Base-by-base conservation (phyloP, 2,113 vertebrate genomes). In the Origma solitaria region DNA sequence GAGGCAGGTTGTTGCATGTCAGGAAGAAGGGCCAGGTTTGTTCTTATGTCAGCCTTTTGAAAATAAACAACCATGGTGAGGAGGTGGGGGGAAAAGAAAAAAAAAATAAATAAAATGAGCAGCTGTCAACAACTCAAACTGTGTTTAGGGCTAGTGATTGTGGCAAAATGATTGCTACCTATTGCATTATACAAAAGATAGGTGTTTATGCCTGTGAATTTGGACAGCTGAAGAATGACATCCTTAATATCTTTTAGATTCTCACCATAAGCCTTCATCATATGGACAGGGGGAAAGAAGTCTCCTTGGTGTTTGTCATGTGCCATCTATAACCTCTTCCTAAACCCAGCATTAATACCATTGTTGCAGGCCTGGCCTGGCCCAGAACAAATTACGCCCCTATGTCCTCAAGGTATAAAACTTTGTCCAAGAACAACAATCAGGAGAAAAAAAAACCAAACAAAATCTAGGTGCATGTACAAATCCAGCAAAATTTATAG, bases 201-300 rank as follows among this genome's bases (percentile, higher is more conserved):
- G 31, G 8, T n/a, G 18, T 27, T 77, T 35, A 40, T 35, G 33
- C 18, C 60, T 0, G 0, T 44, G 24, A 62, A 44, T 68, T 75
- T 82, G 56, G 51, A 33, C 16, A 70, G 51, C 2, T 73, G 58
- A 37, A 61, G 31, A 88, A 88, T 3, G 1, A 30, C 5, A 58
- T 30, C 18, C 30, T 40, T 50, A 62, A 10, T 5, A 15, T 35
- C 49, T 50, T 84, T 53, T 62, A 72, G 44, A 44, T 58, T 60
- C 38, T 89, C 11, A 44, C 13, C 33, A 10, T 0, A 1, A 73
- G 7, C 7, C 45, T 61, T 73, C 37, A 18, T 77, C 45, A 27
- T 23, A 53, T 0, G 2, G 45, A 37, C 2, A 7, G 11, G 7
- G 4, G 42, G 11, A 20, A 37, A 28, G 35, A 37, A 49, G 7